phyloP scores from a whole-genome alignment of 1,140 invertebrate species.

The Ceratina australensis region DNA sequence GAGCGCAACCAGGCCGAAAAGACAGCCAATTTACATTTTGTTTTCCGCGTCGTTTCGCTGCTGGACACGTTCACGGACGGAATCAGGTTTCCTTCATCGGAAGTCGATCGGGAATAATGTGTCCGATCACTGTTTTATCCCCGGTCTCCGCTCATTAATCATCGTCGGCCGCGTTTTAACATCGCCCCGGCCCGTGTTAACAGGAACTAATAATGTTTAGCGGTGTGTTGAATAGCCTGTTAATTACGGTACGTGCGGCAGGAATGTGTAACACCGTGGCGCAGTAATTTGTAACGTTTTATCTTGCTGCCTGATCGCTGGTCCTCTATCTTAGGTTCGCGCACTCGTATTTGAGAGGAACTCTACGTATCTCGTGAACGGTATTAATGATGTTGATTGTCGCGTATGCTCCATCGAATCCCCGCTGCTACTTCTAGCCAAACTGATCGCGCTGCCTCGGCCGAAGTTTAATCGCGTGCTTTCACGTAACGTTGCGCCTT shows the following conservation, averaged over 20 bases:
- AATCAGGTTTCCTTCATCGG: conserved; percentile 3
- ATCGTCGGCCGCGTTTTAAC: background rate
- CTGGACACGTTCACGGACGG: background rate
- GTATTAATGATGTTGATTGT: background rate
- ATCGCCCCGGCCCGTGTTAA: background rate
- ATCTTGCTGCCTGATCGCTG: too few relatives aligned
- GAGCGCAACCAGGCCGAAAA: conserved; percentile 34
- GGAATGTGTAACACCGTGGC: too few relatives aligned
- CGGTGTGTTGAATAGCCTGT: background rate
- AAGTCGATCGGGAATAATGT: background rate
- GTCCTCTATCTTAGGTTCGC: too few relatives aligned
- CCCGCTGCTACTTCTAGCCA: background rate
- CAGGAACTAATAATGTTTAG: background rate
- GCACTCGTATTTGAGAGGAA: too few relatives aligned
- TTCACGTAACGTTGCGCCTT: background rate
- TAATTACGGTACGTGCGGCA: background rate
- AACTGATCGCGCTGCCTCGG: background rate
- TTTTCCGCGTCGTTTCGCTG: conserved; percentile 50
- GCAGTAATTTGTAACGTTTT: too few relatives aligned
- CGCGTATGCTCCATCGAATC: background rate
- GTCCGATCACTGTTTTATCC: background rate
- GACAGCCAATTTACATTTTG: conserved; percentile 60
- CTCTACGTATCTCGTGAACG: too few relatives aligned
- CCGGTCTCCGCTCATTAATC: background rate
- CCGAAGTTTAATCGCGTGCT: conserved; percentile 10